phyloP scores from a whole-genome alignment of 2,888 invertebrate species.

The Zhuqinia jingwanae region DNA sequence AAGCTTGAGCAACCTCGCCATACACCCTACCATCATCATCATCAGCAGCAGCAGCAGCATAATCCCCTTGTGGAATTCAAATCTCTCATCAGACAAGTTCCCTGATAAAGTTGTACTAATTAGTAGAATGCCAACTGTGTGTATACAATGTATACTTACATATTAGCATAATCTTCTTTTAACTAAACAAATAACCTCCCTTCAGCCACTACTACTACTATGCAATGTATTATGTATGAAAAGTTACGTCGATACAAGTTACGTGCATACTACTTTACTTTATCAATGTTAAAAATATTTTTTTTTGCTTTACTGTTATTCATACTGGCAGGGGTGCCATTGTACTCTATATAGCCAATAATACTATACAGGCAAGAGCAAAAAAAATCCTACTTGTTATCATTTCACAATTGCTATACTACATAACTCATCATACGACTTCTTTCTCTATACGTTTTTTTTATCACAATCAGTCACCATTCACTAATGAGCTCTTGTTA shows the following conservation, averaged over 20 bases:
- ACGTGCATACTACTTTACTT: no score
- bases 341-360: no score
- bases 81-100: constrained; percentile 61
- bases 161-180: constrained; percentile 16
- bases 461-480: constrained; percentile 53
- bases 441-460: background rate
- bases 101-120: constrained; percentile 63
- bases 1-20: constrained; percentile 15
- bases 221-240: no score
- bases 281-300: no score
- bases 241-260: no score
- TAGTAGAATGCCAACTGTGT: constrained; percentile 58
- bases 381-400: no score
- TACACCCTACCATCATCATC: background rate
- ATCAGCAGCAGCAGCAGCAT: background rate
- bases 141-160: constrained; percentile 26
- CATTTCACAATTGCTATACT: background rate
- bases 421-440: background rate
- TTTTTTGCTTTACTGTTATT: background rate
- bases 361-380: no score
- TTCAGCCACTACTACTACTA: background rate
- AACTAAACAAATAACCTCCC: background rate
- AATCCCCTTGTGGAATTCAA: constrained; percentile 53
- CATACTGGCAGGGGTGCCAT: constrained; percentile 4
- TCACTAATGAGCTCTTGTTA: constrained; percentile 58